These are phyloP conservation scores for Myiagra hebetior DNA, from an alignment of 2,113 vertebrate genomes.

Conservation along the genomic window DNA sequence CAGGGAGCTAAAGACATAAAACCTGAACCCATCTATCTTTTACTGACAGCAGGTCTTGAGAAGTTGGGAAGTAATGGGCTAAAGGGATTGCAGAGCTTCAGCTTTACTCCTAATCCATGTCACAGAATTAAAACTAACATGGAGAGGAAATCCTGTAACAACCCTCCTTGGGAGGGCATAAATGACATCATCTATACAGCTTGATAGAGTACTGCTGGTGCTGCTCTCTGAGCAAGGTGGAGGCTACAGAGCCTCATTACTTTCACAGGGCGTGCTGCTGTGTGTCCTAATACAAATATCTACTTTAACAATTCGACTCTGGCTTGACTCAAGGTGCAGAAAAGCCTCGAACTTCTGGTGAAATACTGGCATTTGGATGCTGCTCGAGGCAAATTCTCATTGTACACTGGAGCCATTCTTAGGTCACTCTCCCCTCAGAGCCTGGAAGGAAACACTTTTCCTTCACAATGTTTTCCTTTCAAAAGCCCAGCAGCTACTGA, in stretches of 20 bases:
- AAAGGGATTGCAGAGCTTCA: background rate
- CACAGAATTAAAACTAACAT: background rate
- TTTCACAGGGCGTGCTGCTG: background rate
- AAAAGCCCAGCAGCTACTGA: background rate
- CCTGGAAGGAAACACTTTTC: background rate
- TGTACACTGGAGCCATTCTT: background rate
- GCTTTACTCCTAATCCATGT: background rate
- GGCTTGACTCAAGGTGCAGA: background rate
- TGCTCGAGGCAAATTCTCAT: background rate
- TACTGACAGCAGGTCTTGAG: background rate
- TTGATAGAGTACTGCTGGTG: background rate
- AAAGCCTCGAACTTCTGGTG: background rate
- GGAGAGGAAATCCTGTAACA: background rate
- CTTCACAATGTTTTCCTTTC: background rate
- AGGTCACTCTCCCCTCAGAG: background rate
- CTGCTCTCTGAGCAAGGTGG: background rate
- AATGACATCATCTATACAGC: background rate
- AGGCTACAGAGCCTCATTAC: fast-evolving
- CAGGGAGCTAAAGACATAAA: background rate
- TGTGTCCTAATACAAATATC: background rate
- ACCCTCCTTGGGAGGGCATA: background rate
- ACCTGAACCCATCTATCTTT: background rate
- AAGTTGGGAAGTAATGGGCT: background rate
- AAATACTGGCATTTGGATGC: background rate
- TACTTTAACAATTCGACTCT: background rate